Conservation (phyloP, 2,113 vertebrate species). For the Cricetomys ansorgei region DNA sequence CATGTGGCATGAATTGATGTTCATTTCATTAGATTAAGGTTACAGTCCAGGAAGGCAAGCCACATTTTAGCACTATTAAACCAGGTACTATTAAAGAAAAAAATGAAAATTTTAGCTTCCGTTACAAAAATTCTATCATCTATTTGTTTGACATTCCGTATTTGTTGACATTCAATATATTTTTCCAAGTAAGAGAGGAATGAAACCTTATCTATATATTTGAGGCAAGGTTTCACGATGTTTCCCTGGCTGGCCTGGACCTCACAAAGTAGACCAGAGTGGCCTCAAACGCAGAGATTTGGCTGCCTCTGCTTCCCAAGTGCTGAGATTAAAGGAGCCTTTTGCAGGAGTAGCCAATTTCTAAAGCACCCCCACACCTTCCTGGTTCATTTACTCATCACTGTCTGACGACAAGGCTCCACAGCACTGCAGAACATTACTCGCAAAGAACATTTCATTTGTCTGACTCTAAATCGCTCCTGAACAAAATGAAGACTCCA, state of each 20-base stretch:
- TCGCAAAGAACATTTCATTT: neutral
- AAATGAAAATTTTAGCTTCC: neutral
- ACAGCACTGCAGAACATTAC: neutral
- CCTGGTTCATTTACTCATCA: neutral
- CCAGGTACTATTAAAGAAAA: neutral
- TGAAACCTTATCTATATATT: neutral
- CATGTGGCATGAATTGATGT: neutral
- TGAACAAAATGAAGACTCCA: constrained; percentile 30
- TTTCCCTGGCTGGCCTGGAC: neutral
- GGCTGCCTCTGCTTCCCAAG: neutral
- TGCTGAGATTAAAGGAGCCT: neutral
- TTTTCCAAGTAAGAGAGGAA: constrained; percentile 18
- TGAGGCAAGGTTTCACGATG: neutral
- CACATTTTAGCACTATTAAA: neutral
- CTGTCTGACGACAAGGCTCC: neutral
- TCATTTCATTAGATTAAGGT: neutral
- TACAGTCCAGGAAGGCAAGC: neutral
- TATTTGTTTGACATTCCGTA: constrained; percentile 45
- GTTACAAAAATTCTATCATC: neutral
- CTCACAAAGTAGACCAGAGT: neutral
- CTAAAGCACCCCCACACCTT: neutral
- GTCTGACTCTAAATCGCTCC: neutral
- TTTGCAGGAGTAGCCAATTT: neutral
- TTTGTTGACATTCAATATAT: neutral
- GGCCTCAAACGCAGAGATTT: neutral